Evolutionary conservation across 2,888 invertebrate species (phyloP).

Genomic region (Pedicia rivosa): DNA sequence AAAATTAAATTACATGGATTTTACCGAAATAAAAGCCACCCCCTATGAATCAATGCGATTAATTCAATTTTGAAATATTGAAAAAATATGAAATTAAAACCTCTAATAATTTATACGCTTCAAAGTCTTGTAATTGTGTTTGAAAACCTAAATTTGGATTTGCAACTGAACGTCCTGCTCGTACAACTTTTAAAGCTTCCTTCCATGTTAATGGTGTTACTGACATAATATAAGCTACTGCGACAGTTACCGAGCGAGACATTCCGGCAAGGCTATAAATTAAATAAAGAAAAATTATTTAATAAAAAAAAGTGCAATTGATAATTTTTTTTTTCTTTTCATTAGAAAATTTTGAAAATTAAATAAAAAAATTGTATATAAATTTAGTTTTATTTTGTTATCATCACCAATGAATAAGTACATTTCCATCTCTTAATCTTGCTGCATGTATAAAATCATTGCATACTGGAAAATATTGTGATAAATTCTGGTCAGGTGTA

Average conservation of each 20-base stretch:
- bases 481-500: constrained; percentile 83
- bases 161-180: constrained; percentile 80
- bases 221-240: constrained; percentile 93
- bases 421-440: constrained; percentile 73
- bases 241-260: constrained; percentile 91
- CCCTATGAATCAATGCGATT: too few species aligned
- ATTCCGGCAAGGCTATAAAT: constrained; percentile 74
- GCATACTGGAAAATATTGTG: constrained; percentile 83
- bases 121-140: constrained; percentile 83
- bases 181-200: constrained; percentile 82
- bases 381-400: too few species aligned
- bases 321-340: too few species aligned
- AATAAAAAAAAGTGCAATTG: too few species aligned
- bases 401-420: constrained; percentile 68
- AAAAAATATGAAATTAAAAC: too few species aligned
- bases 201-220: constrained; percentile 81
- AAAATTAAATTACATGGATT: too few species aligned
- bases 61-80: too few species aligned
- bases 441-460: constrained; percentile 96
- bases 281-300: too few species aligned
- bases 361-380: too few species aligned
- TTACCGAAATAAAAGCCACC: too few species aligned
- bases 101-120: constrained; percentile 60
- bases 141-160: constrained; percentile 96
- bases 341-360: too few species aligned